Evolutionary conservation across 92 coral and sea anemone genomes (phyloP), one percentile per base, ranked within the genome.

Genomic region (Porites cylindrica): DNA sequence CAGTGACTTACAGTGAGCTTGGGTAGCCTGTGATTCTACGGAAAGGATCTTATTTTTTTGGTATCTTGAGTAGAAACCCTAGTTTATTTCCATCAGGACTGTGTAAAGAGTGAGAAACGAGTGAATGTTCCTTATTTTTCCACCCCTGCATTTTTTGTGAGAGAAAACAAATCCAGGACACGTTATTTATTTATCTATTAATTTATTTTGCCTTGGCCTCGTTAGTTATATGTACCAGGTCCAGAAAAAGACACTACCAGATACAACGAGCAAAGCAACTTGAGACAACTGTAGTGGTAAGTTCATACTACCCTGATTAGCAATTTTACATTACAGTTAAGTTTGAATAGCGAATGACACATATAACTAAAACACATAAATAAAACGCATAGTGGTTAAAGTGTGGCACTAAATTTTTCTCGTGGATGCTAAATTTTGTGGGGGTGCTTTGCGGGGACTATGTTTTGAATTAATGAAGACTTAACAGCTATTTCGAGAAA

Each of bases 371-470:
- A 2, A 10, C 18, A 59, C 4, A 32, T 32, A 32, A 32, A 32
- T 32, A 32, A 32, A 32, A 32, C 38, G 38, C 38, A 2, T 32
- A 59, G 64, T 59, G 64, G 64, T 59, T 59, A 59, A 8, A 1
- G 64, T 59, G 64, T 59, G 64, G 64, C 64, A 0, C 64, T 59
- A 59, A 59, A 59, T 59, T 59, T 59, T 59, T 59, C 64, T 59
- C 64, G 64, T 59, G 64, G 64, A 59, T 2, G 64, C 64, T 59
- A 58, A 2, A 59, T 59, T 59, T 59, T 59, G 11, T 13, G 18
- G 64, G 64, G 64, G 64, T 59, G 64, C 64, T 59, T 59, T 59
- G 64, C 64, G 64, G 64, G 64, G 64, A 59, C 64, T n/a, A n/a
- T n/a, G n/a, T n/a, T n/a, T n/a, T n/a, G n/a, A n/a, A n/a, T n/a